These are phyloP conservation scores for Halesus radiatus DNA, from an alignment of 1,140 invertebrate genomes.

Conservation along the genomic window DNA sequence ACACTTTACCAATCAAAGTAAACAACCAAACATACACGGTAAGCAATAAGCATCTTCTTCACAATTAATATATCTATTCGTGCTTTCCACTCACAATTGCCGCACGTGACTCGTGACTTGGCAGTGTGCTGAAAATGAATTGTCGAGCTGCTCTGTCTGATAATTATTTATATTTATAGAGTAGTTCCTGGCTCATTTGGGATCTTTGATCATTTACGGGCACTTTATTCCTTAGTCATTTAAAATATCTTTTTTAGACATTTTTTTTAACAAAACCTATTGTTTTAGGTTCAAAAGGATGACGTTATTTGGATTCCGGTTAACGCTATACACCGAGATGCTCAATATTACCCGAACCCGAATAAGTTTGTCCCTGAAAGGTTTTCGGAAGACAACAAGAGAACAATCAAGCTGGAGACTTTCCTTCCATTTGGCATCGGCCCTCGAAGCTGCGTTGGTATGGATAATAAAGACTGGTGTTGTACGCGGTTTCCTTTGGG, in stretches of 20 bases:
- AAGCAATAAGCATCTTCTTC: background rate
- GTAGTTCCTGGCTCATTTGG: no score
- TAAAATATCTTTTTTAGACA: no score
- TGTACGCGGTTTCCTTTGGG: no score
- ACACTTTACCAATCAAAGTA: slow-evolving; percentile 53
- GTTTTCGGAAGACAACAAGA: slow-evolving; percentile 67
- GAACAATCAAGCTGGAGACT: slow-evolving; percentile 61
- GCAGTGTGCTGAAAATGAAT: no score
- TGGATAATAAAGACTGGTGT: no score
- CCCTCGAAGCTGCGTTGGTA: no score
- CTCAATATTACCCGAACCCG: slow-evolving; percentile 72
- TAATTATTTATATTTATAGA: no score
- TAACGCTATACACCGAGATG: slow-evolving; percentile 61
- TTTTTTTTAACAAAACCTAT: background rate
- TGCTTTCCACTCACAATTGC: no score
- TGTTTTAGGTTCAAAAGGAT: slow-evolving; percentile 17
- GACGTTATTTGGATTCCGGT: slow-evolving; percentile 18
- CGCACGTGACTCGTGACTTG: no score
- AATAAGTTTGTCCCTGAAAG: slow-evolving; percentile 72
- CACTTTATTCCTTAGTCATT: no score
- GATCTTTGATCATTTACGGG: no score
- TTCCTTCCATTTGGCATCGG: slow-evolving; percentile 59
- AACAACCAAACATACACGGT: slow-evolving; percentile 8
- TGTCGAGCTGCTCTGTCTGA: no score
- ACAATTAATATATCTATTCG: background rate